Evolutionary conservation across 2,888 invertebrate species (phyloP).

Genomic region (Elaeidobius kamerunicus): DNA sequence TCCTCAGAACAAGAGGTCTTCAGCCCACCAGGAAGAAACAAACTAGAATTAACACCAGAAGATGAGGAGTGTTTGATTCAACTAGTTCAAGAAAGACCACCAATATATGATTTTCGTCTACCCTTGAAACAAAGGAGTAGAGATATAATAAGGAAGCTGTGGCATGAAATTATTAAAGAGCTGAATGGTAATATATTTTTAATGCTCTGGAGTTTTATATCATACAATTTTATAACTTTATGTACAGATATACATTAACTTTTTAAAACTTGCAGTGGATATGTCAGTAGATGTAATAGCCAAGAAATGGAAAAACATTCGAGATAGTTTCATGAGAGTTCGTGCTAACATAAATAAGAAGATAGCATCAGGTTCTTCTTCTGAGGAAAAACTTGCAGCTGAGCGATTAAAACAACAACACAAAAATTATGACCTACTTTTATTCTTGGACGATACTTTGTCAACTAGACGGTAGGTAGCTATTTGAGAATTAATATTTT

Average conservation of each 20-base stretch:
- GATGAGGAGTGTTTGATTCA: constrained; percentile 10
- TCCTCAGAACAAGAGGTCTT: background rate
- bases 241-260: too few species aligned
- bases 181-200: constrained; percentile 9
- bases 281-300: constrained; percentile 7
- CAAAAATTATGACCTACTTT: constrained; percentile 16
- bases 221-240: too few species aligned
- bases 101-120: constrained; percentile 12
- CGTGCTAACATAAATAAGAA: constrained; percentile 12
- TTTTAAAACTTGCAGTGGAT: constrained; percentile 9
- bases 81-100: constrained; percentile 11
- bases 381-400: constrained; percentile 13
- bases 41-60: too few species aligned
- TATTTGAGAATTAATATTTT: background rate
- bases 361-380: constrained; percentile 18
- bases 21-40: background rate
- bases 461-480: constrained; percentile 7
- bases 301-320: constrained; percentile 15
- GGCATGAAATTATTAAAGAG: constrained; percentile 17
- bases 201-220: background rate
- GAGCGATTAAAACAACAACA: constrained; percentile 8
- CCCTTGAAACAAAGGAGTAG: constrained; percentile 14
- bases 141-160: constrained; percentile 1
- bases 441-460: constrained; percentile 14
- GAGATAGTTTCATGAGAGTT: constrained; percentile 14